Evolutionary conservation across 23 tunicate species (phyloP).

Genomic region (Ciona savignyi): DNA sequence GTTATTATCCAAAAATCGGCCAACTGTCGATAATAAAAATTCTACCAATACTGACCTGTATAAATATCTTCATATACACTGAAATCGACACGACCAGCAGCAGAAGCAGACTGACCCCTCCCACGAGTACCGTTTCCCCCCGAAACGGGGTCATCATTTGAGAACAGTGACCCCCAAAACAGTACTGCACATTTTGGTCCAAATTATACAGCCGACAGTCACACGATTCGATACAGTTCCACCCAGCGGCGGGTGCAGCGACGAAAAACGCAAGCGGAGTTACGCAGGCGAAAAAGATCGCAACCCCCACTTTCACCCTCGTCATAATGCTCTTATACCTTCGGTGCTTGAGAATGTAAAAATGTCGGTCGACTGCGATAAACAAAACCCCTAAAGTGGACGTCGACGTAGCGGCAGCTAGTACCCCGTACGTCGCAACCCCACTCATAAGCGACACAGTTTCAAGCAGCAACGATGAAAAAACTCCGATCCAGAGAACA

Average conservation of each 20-base stretch:
- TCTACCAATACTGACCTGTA: constrained; percentile 42
- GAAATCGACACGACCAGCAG: constrained; percentile 30
- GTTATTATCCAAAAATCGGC: no score
- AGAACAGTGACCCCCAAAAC: constrained; percentile 56
- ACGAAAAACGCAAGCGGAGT: constrained; percentile 42
- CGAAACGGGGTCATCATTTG: constrained; percentile 84
- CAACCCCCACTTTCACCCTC: neutral
- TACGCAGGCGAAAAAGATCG: constrained; percentile 21
- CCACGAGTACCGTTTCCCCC: constrained; percentile 34
- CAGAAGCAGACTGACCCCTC: constrained; percentile 37
- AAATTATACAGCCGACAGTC: constrained; percentile 54
- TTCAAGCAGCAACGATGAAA: constrained; percentile 22
- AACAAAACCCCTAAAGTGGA: constrained; percentile 51
- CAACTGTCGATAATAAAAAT: no score
- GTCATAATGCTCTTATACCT: constrained; percentile 31
- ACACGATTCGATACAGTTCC: constrained; percentile 49
- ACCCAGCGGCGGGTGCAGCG: constrained; percentile 45
- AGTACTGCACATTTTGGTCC: constrained; percentile 26
- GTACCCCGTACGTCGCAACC: constrained; percentile 35
- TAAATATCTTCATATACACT: constrained; percentile 29
- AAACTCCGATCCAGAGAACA: constrained; percentile 64
- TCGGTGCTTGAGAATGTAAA: constrained; percentile 46
- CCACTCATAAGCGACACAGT: constrained; percentile 36
- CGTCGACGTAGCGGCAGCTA: constrained; percentile 60
- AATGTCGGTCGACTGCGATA: constrained; percentile 62